Evolutionary conservation across 2,888 invertebrate species (phyloP).

Genomic region (Gortyna flavago): DNA sequence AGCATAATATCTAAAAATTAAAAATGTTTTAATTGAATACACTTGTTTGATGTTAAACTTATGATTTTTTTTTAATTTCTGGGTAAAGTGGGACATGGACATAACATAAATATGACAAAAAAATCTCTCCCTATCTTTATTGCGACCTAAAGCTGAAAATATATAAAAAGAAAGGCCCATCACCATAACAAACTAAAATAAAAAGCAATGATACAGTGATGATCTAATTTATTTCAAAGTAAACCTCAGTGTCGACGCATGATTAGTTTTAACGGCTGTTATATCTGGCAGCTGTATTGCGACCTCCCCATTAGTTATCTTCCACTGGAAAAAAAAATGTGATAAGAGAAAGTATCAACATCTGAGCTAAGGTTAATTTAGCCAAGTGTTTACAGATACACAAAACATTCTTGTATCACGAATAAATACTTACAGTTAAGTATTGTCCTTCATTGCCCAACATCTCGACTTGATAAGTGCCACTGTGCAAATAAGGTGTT

Average conservation of each 20-base stretch:
- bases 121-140: too few species aligned
- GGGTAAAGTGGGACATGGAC: too few species aligned
- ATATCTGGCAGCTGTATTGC: slow-evolving; percentile 83
- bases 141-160: too few species aligned
- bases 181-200: too few species aligned
- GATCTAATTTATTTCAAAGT: slow-evolving; percentile 59
- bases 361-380: slow-evolving; percentile 11
- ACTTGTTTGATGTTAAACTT: too few species aligned
- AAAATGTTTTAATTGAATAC: too few species aligned
- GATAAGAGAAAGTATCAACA: slow-evolving; percentile 25
- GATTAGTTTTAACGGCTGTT: slow-evolving; percentile 77
- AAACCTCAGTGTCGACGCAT: slow-evolving; percentile 87
- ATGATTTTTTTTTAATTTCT: too few species aligned
- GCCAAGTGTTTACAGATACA: too few species aligned
- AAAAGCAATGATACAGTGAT: not conserved
- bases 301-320: slow-evolving; percentile 73
- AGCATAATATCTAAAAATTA: too few species aligned
- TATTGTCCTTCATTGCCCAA: slow-evolving; percentile 74
- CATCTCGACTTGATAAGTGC: slow-evolving; percentile 73
- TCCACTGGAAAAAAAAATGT: slow-evolving; percentile 82
- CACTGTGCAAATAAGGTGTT: slow-evolving; percentile 71
- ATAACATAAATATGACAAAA: too few species aligned
- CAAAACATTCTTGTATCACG: not conserved
- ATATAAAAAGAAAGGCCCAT: too few species aligned
- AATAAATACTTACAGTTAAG: slow-evolving; percentile 74